Evolutionary conservation across 2,888 invertebrate genomes (phyloP), one percentile per base, ranked within the genome.

Genomic region (Phymatocera aterrima): DNA sequence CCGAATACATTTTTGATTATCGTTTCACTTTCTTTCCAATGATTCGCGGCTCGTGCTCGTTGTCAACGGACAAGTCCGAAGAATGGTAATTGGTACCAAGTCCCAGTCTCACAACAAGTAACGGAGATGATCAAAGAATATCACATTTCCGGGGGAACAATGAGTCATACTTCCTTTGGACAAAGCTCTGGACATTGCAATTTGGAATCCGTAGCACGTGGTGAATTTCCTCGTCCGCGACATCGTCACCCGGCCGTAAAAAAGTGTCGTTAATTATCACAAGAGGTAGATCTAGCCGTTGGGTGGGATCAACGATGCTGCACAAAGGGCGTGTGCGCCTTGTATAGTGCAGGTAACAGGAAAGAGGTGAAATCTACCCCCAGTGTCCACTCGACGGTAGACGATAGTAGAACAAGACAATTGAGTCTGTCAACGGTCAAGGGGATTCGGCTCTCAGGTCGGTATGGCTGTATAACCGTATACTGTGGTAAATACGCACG

Each of bases 1-100:
- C 70, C 80, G 82, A 78, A 80, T 80, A 82, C 77, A 80, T 83
- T 83, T 83, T 83, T 83, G 83, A 84, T 84, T 83, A 83, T 81
- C 80, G 60, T 57, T 61, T 61, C 46, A 57, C 65, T 51, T 46
- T 65, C 77, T 48, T 54, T n/a, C n/a, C n/a, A n/a, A n/a, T 21
- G 54, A 61, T 48, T 68, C 57, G 28, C 57, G 15, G 28, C 24
- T 4, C 28, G 24, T 57, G 24, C 57, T 28, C 37, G n/a, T 48
- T 61, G 81, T 80, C 82, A 80, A 82, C 79, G 81, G 78, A 83
- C 57, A 57, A 57, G 28, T 28, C 28, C 21, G 57, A 15, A 57
- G 57, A 57, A 28, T 24, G 15, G 24, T 57, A 54, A 28, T 28
- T 28, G 28, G 28, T 12, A 57, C 57, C 10, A 28, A 15, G 28